Conservation (phyloP, 2,797 vertebrate species). For the Schizothorax lantsangensis region DNA sequence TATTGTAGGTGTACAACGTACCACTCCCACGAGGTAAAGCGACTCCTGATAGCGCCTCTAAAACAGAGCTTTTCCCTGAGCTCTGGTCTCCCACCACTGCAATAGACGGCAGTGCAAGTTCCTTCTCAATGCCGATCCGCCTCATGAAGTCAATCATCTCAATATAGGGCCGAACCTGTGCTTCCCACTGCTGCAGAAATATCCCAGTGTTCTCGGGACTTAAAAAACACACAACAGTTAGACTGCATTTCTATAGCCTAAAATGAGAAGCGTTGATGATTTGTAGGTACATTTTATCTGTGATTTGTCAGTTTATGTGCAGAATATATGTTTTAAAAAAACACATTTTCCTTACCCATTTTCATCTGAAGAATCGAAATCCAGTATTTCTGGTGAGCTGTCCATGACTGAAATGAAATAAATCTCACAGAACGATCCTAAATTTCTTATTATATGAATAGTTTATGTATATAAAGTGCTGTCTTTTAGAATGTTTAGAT, state of each 20-base stretch:
- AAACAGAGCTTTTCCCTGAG: constrained; percentile 84
- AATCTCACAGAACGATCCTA: background rate
- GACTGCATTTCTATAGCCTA: background rate
- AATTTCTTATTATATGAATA: background rate
- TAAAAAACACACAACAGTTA: background rate
- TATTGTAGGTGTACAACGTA: constrained; percentile 62
- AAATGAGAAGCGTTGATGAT: background rate
- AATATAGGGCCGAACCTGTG: constrained; percentile 73
- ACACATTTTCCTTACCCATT: constrained; percentile 43
- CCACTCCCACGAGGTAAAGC: constrained; percentile 81
- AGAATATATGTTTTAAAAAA: background rate
- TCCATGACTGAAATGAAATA: constrained; percentile 46
- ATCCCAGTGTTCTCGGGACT: constrained; percentile 33
- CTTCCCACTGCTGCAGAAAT: constrained; percentile 56
- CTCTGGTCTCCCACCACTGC: constrained; percentile 85
- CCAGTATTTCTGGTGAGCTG: constrained; percentile 47
- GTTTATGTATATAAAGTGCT: background rate
- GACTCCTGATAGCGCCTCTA: constrained; percentile 84
- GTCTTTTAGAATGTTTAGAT: constrained; percentile 4
- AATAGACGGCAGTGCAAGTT: constrained; percentile 77
- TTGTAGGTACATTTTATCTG: background rate
- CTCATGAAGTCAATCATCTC: constrained; percentile 81
- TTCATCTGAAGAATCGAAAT: constrained; percentile 33
- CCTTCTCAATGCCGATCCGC: constrained; percentile 78
- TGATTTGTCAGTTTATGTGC: background rate